Evolutionary conservation across 2,888 invertebrate species (phyloP).

Genomic region (Pyrgus malvae): DNA sequence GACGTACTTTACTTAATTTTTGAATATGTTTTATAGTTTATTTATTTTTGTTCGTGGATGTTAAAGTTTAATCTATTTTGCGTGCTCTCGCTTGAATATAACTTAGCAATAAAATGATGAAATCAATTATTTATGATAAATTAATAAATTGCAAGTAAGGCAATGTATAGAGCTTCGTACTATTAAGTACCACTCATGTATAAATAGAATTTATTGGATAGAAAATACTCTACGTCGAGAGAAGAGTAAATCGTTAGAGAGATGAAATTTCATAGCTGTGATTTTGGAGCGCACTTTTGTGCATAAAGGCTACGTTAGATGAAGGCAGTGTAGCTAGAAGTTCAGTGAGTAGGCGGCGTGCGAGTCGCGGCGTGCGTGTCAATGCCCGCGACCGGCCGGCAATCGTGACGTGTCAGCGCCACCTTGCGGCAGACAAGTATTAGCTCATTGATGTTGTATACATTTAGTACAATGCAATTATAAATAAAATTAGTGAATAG

Average conservation of each 20-base stretch:
- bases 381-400: too few relatives aligned
- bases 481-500: conserved; percentile 48
- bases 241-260: conserved; percentile 64
- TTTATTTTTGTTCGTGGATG: conserved; percentile 51
- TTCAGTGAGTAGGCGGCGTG: conserved; percentile 21
- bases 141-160: conserved; percentile 76
- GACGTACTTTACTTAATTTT: conserved; percentile 45
- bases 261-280: conserved; percentile 79
- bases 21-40: conserved; percentile 43
- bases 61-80: conserved; percentile 53
- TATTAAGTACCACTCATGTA: conserved; percentile 76
- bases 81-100: conserved; percentile 65
- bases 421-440: conserved; percentile 53
- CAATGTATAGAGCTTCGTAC: conserved; percentile 81
- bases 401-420: conserved; percentile 49
- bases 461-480: conserved; percentile 72
- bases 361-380: conserved; percentile 1
- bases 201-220: conserved; percentile 69
- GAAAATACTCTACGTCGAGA: conserved; percentile 56
- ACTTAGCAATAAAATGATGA: conserved; percentile 77
- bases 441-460: conserved; percentile 65
- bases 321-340: conserved; percentile 37
- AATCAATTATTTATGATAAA: conserved; percentile 79
- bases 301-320: conserved; percentile 59
- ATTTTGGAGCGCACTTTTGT: conserved; percentile 76